Evolutionary conservation across 2,888 invertebrate species (phyloP).

Genomic region (Pristionchus maxplancki): DNA sequence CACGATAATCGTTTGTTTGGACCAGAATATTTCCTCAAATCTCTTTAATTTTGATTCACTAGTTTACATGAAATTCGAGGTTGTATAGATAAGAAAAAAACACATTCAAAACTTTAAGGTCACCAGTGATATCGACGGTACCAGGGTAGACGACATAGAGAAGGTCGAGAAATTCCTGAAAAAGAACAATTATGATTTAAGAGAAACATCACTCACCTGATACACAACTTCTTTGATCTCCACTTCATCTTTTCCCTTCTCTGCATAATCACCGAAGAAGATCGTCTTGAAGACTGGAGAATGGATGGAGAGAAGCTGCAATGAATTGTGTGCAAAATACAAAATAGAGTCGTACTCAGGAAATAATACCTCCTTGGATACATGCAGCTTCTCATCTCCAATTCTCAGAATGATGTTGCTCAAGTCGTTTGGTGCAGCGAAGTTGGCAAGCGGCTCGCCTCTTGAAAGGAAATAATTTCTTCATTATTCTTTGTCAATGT

Average conservation of each 20-base stretch:
- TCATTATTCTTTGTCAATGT: no score
- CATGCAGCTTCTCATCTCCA: not conserved
- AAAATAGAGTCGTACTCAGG: no score
- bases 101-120: not conserved
- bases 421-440: not conserved
- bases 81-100: no score
- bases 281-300: slow-evolving; percentile 54
- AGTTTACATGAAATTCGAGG: no score
- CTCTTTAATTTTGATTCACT: no score
- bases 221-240: slow-evolving; percentile 49
- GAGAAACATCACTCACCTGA: slow-evolving; percentile 50
- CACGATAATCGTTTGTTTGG: no score
- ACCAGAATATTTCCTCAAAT: no score
- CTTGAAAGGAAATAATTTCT: not conserved
- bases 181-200: not conserved
- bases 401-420: not conserved
- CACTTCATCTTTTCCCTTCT: slow-evolving; percentile 46
- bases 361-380: not conserved
- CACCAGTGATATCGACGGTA: not conserved
- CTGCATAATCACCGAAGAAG: slow-evolving; percentile 49
- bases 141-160: not conserved
- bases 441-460: not conserved
- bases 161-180: not conserved
- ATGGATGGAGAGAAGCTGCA: slow-evolving; percentile 54
- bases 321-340: no score